phyloP scores from a whole-genome alignment of 2,797 vertebrate species.

The Eremophila alpestris region DNA sequence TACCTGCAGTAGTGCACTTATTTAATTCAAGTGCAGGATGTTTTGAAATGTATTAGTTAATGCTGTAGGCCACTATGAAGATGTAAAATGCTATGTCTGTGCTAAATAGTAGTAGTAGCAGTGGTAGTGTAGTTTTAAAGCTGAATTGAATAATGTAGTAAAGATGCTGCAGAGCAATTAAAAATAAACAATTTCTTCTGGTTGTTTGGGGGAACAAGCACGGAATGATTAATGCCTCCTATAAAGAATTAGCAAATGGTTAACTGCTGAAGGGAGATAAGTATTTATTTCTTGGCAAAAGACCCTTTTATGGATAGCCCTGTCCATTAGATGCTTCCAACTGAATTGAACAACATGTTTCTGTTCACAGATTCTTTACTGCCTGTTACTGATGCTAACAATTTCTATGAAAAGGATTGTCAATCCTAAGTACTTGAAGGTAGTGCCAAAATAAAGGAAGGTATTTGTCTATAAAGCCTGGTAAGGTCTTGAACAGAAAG shows the following conservation, averaged over 20 bases:
- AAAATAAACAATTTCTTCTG: constrained; percentile 29
- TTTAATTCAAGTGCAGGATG: constrained; percentile 21
- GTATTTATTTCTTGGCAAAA: neutral
- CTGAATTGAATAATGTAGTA: neutral
- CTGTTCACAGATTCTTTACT: neutral
- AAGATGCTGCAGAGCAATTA: constrained; percentile 11
- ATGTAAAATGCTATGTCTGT: neutral
- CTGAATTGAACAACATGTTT: neutral
- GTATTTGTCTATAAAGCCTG: neutral
- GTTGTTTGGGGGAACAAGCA: neutral
- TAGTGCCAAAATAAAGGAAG: neutral
- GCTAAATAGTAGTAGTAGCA: neutral
- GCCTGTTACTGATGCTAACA: neutral
- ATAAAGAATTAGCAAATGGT: neutral
- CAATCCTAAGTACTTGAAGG: neutral
- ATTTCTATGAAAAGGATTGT: neutral
- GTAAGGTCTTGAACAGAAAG: neutral
- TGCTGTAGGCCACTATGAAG: neutral
- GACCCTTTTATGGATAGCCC: neutral
- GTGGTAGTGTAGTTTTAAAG: neutral
- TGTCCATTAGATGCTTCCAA: neutral
- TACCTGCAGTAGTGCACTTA: neutral
- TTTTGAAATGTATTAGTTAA: neutral
- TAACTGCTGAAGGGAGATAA: neutral
- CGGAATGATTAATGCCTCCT: constrained; percentile 1